Evolutionary conservation across 2,113 vertebrate genomes (phyloP).

Genomic region (Boleophthalmus pectinirostris): DNA sequence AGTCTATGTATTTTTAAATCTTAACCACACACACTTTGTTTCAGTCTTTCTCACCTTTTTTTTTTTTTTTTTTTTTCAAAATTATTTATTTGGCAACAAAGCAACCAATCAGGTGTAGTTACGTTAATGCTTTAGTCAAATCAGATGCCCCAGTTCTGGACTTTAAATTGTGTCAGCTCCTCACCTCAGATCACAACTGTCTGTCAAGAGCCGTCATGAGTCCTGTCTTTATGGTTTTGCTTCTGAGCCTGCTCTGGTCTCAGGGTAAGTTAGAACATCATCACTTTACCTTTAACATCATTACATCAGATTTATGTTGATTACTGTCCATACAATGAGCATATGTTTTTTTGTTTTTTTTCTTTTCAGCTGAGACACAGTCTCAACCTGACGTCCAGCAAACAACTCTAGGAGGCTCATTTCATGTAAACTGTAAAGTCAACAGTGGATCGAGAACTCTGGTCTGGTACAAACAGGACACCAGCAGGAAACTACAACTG

Average conservation of each 20-base stretch:
- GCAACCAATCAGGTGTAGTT: background rate
- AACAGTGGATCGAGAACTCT: rapidly evolving
- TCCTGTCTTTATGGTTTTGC: background rate
- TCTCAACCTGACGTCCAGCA: conserved; percentile 12
- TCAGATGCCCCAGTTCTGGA: background rate
- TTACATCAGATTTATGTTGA: too few relatives aligned
- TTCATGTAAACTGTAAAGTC: background rate
- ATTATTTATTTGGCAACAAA: background rate
- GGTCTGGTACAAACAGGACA: conserved; percentile 33
- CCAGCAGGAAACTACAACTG: background rate
- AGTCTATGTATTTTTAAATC: too few relatives aligned
- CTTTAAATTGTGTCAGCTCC: background rate
- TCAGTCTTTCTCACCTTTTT: too few relatives aligned
- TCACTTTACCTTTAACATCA: too few relatives aligned
- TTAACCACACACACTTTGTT: too few relatives aligned
- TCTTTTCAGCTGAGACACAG: conserved; percentile 1
- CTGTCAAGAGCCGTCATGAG: background rate
- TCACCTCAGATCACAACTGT: background rate
- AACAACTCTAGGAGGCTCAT: background rate
- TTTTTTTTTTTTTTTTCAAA: too few relatives aligned
- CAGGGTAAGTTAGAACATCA: background rate
- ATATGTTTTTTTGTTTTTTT: too few relatives aligned
- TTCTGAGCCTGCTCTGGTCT: background rate
- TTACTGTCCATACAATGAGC: too few relatives aligned
- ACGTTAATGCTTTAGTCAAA: background rate